A percentile compares a stretch with the other conserved stretches of the same genome.
Evolutionary conservation across 2,797 vertebrate species (phyloP).

Genomic region (Sebastes taczanowskii): DNA sequence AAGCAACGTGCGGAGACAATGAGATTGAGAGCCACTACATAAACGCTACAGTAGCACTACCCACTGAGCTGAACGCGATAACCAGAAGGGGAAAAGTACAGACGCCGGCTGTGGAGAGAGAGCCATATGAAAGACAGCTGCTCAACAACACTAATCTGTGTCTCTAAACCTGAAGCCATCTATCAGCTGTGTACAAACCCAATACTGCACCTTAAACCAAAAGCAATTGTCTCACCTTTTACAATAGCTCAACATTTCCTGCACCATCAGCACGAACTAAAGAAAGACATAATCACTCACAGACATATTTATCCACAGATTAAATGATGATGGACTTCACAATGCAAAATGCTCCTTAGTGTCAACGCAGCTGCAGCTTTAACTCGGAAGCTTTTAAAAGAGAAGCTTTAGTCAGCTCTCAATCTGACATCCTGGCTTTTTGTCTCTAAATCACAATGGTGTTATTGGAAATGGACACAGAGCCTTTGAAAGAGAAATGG

Average conservation of each 20-base stretch:
- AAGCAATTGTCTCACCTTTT: constrained; percentile 42
- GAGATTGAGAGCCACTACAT: constrained; percentile 20
- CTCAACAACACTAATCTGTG: constrained; percentile 52
- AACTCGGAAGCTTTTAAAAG: constrained; percentile 49
- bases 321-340: constrained; percentile 75
- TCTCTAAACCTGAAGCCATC: constrained; percentile 52
- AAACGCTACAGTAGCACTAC: constrained; percentile 25
- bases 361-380: constrained; percentile 63
- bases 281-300: constrained; percentile 67
- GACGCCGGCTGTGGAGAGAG: not conserved
- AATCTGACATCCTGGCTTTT: constrained; percentile 59
- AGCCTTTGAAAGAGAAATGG: constrained; percentile 38
- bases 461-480: constrained; percentile 57
- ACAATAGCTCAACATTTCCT: constrained; percentile 51
- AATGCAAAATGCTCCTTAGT: constrained; percentile 65
- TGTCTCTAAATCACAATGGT: constrained; percentile 56
- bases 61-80: constrained; percentile 52
- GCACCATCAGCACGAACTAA: constrained; percentile 63
- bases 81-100: constrained; percentile 27
- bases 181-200: constrained; percentile 16
- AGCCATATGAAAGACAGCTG: constrained; percentile 31
- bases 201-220: constrained; percentile 49
- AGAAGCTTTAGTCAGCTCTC: constrained; percentile 65
- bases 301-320: constrained; percentile 77
- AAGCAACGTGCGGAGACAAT: constrained; percentile 39